These are phyloP conservation scores for Apostichopus parvimensis DNA, from an alignment of 35 echinoderm and acorn worm species.

Conservation along the genomic window DNA sequence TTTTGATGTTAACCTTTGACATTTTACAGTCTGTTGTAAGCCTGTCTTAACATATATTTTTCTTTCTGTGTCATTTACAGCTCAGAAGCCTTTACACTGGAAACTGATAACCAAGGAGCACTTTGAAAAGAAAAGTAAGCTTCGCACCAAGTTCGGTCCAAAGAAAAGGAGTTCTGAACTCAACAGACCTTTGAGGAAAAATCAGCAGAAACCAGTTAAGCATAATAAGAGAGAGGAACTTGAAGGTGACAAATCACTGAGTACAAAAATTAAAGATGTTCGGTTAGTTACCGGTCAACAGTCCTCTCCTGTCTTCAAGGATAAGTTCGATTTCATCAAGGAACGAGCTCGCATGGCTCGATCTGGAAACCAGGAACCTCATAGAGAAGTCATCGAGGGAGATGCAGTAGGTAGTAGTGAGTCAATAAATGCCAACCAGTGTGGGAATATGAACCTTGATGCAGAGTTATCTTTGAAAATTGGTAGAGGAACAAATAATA, in stretches of 20 bases:
- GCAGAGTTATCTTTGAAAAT: conserved; percentile 24
- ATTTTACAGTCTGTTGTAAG: not conserved
- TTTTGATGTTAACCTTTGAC: no score
- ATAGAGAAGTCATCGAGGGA: not conserved
- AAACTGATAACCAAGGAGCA: conserved; percentile 37
- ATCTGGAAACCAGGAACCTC: conserved; percentile 25
- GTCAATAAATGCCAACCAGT: not conserved
- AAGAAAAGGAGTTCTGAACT: conserved; percentile 9
- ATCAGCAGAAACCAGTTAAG: not conserved
- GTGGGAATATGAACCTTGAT: conserved; percentile 31
- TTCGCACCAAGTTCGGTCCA: not conserved
- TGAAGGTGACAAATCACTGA: not conserved
- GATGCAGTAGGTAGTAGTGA: not conserved
- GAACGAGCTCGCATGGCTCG: conserved; percentile 64
- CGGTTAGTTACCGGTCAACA: not conserved
- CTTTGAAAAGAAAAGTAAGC: conserved; percentile 38
- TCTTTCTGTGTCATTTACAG: conserved; percentile 7
- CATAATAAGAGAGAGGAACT: not conserved
- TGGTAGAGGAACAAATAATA: not conserved
- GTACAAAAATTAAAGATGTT: not conserved
- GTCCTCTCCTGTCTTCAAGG: conserved; percentile 59
- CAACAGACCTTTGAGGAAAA: not conserved
- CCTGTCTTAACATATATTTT: not conserved
- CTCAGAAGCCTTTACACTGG: conserved; percentile 46
- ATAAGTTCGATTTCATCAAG: conserved; percentile 98